Conservation (phyloP, 2,797 vertebrate genomes). For the Pyrocephalus nanus region DNA sequence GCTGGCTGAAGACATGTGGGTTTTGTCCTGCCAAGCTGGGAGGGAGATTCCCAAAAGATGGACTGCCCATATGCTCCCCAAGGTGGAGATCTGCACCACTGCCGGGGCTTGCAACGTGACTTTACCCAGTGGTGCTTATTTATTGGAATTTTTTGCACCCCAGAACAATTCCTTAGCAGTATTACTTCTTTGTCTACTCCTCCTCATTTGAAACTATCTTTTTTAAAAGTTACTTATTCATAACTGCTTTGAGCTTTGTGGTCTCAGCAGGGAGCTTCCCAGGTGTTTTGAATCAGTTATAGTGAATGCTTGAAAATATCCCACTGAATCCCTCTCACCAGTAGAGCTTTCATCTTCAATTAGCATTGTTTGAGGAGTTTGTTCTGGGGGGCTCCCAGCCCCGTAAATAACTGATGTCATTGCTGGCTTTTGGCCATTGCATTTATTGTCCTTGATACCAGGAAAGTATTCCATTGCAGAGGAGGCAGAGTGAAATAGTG, state of each 20-base stretch:
- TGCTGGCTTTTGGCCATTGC: neutral
- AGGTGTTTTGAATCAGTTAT: slow-evolving; percentile 6
- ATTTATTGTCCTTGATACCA: neutral
- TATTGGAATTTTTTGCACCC: neutral
- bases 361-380: neutral
- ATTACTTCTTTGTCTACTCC: neutral
- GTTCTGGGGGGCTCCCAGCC: neutral
- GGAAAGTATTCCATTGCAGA: neutral
- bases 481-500: neutral
- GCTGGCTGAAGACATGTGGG: neutral
- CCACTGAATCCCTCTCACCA: neutral
- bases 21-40: neutral
- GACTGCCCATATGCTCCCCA: fast-evolving
- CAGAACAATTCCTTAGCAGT: neutral
- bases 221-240: neutral
- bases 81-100: neutral
- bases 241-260: neutral
- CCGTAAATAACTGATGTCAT: slow-evolving; percentile 26
- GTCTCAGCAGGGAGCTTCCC: neutral
- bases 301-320: slow-evolving; percentile 11
- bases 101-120: fast-evolving
- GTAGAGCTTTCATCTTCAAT: slow-evolving; percentile 11
- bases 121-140: fast-evolving
- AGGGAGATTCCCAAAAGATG: neutral
- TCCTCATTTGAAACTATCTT: neutral